Base-by-base conservation (phyloP, 2,797 vertebrate species). In the Octomys mimax region DNA sequence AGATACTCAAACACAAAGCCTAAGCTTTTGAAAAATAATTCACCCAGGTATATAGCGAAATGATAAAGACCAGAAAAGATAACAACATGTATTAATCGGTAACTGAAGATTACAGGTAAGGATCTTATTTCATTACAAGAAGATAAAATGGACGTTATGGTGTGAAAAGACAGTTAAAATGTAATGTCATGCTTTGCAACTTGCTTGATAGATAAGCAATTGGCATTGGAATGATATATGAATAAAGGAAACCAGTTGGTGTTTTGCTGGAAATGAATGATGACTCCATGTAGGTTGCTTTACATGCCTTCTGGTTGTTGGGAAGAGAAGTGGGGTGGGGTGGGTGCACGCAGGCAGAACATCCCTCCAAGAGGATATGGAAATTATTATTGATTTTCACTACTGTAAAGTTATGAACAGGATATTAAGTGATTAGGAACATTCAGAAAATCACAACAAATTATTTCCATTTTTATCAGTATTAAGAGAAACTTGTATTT, bases 81-180 rank as follows among this genome's bases (percentile, higher is more conserved):
- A 52, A 54, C 2, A 73, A 91, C 71, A 68, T 28, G 73, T 91
- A 66, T 84, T 89, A 84, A 49, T 77, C 6, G 70, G 75, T 36
- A 14, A 36, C 54, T 84, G 13, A 68, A 79, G 36, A 14, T n/a
- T 89, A 87, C 9, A 26, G 31, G 22, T 87, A 89, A 87, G 14
- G 16, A 2, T 88, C 84, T 71, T 52, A 89, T 94, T 93, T 95
- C 57, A 92, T 87, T 95, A 95, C 89, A 82, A 64, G 36, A 88
- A 95, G 24, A 89, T 54, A 42, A 73, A 87, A 95, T 52, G n/a
- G 79, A 13, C 70, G 54, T 91, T 89, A 80, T 26, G 12, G 42
- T 89, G 26, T 18, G 83, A 70, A 94, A 87, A 21, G 26, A 87
- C 26, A 84, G 8, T 16, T 79, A 92, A 95, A 80, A 87, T 92